Conservation (phyloP, 2,888 invertebrate genomes). For the Drosophila cracens region DNA sequence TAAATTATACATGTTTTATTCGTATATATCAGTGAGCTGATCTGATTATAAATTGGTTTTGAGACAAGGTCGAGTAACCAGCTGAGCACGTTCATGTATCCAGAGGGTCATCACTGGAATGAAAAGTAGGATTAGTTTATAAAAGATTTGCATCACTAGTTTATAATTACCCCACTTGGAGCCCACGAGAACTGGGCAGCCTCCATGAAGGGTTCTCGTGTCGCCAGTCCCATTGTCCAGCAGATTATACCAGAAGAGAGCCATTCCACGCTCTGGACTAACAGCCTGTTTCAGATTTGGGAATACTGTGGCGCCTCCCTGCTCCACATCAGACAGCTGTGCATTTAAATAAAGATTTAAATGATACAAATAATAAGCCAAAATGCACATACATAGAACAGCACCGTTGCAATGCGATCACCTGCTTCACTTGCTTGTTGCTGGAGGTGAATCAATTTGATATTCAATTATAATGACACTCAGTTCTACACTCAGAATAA, state of each 20-base stretch:
- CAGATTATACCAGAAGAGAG: slow-evolving; percentile 79
- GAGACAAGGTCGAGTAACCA: slow-evolving; percentile 87
- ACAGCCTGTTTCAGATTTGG: slow-evolving; percentile 93
- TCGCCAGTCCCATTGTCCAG: slow-evolving; percentile 59
- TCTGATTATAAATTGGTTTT: too few relatives aligned
- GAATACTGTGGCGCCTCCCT: slow-evolving; percentile 98
- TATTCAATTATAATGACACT: too few relatives aligned
- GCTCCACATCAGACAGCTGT: slow-evolving; percentile 97
- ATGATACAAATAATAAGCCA: background rate
- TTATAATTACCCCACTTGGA: slow-evolving; percentile 75
- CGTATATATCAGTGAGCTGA: too few relatives aligned
- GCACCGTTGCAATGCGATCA: slow-evolving; percentile 94
- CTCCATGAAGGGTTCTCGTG: slow-evolving; percentile 68
- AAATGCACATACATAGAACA: slow-evolving; percentile 92
- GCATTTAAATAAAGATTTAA: too few relatives aligned
- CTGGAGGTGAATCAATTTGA: too few relatives aligned
- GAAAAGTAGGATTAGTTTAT: background rate
- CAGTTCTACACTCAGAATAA: too few relatives aligned
- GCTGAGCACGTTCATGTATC: slow-evolving; percentile 93
- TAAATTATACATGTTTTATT: too few relatives aligned
- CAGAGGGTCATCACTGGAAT: slow-evolving; percentile 48
- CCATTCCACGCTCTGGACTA: slow-evolving; percentile 92
- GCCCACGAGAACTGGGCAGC: slow-evolving; percentile 81
- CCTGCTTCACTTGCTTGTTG: too few relatives aligned
- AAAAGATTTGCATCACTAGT: background rate